Evolutionary conservation across 1,140 invertebrate genomes (phyloP), one percentile per base, ranked within the genome.

Genomic region (Drosophila eugracilis): DNA sequence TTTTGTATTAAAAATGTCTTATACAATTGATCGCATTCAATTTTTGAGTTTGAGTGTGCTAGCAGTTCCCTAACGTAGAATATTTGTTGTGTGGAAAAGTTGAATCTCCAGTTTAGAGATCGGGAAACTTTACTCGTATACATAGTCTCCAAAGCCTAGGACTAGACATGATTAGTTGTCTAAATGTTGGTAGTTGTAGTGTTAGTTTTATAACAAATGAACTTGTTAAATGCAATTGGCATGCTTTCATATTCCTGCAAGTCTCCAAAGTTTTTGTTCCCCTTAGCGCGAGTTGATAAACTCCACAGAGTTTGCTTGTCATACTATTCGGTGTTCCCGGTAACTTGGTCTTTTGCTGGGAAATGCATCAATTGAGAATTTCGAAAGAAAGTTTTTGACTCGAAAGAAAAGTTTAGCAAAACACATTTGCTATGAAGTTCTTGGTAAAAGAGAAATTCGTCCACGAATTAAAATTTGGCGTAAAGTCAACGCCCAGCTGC

Each of bases 401-500:
- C 9, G n/a, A 6, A 55, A 36, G 10, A 24, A 10, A 37, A 55
- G 17, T 49, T 84, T 90, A 91, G 88, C 90, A 91, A 90, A 91
- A 91, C 17, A 91, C 90, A 66, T 91, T 91, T 75, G 90, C 81
- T 73, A 91, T 91, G 50, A 90, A 90, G 78, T 91, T 91, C 75
- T 91, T 91, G 48, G 90, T 91, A 63, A 91, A 91, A 71, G 90
- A 88, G 50, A 91, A 91, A 90, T 91, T 91, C 48, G 78, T 91
- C 90, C 90, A 91, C 72, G 90, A 90, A 84, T 90, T 89, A 7
- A 91, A 90, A 69, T 67, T 90, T 62, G 90, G 90, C 75, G 77
- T 78, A 54, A 83, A 89, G 39, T 79, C 65, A 14, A 32, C 19
- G 7, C 59, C 72, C 14, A 42, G 30, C 17, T 42, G 69, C 9